Base-by-base conservation (phyloP, 1,140 invertebrate genomes). In the Ganaspis sp. region DNA sequence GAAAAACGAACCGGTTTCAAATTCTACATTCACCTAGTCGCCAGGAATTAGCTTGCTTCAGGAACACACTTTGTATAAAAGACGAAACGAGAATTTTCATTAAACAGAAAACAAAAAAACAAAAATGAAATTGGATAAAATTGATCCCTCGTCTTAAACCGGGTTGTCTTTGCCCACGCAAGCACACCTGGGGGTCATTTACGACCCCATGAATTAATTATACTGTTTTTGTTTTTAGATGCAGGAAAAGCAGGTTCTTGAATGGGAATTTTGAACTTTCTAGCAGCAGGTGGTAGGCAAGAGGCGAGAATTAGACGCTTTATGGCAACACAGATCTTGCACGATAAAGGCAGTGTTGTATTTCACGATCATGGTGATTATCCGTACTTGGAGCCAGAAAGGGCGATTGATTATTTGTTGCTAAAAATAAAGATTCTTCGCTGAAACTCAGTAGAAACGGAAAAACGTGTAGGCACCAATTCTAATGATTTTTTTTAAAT, bases 121-220 rank as follows among this genome's bases (percentile, higher is more conserved):
- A n/a, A n/a, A n/a, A n/a, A n/a, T n/a, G 11, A 42, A 42, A 42
- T 9, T 9, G 1, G 40, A 42, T 12, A 42, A 11, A 11, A 42
- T 42, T 12, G 15, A 42, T 42, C 40, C 29, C 29, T n/a, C 29
- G 29, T 34, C 6, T 34, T 34, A 34, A 45, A 45, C n/a, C 42
- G 42, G 45, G n/a, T 58, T 23, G 53, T 23, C 19, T 12, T 58
- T 58, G 17, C 58, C 58, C 58, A 64, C 58, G 58, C 58, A 29
- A 64, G 21, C 23, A 34, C 58, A 64, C 23, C 58, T 34, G 58
- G 58, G 58, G 58, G 23, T 64, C 23, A 21, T 64, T 64, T 34
- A 64, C 58, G 58, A 64, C 58, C 58, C 58, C 58, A 34, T 64
- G 58, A 64, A 64, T 64, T 64, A 64, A 64, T 64, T 64, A 64